A percentile compares a stretch with the other conserved stretches of the same genome.
These are phyloP conservation scores for Geophilus truncorum DNA, from an alignment of 2,888 invertebrate species.

Conservation along the genomic window DNA sequence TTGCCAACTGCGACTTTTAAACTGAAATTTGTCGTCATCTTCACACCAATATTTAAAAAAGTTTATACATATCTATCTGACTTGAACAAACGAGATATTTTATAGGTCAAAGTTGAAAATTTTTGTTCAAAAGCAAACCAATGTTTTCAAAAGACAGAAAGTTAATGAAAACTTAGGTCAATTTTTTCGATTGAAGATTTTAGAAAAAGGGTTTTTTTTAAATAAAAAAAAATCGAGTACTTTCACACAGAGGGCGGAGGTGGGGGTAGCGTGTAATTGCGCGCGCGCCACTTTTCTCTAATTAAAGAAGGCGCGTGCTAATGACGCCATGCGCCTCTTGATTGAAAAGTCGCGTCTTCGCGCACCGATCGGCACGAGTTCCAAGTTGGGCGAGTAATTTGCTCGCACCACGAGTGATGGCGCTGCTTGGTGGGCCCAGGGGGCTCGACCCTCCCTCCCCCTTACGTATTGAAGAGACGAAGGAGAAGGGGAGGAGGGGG, in stretches of 20 bases:
- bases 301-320: background rate
- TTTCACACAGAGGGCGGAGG: background rate
- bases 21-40: background rate
- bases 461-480: background rate
- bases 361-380: background rate
- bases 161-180: no score
- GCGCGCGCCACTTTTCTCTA: background rate
- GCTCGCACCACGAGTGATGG: background rate
- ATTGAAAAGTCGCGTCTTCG: background rate
- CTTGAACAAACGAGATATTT: no score
- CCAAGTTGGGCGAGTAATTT: background rate
- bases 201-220: no score
- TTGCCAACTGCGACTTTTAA: background rate
- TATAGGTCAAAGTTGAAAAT: no score
- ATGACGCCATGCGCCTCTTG: background rate
- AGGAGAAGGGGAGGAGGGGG: background rate
- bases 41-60: background rate
- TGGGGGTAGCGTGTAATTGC: background rate
- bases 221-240: background rate
- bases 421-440: background rate
- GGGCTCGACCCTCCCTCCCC: background rate
- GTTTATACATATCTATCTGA: no score
- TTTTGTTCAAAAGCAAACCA: no score
- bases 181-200: no score
- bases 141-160: no score